Evolutionary conservation across 2,797 vertebrate genomes (phyloP).

Genomic region (Acanthurus lineatus): DNA sequence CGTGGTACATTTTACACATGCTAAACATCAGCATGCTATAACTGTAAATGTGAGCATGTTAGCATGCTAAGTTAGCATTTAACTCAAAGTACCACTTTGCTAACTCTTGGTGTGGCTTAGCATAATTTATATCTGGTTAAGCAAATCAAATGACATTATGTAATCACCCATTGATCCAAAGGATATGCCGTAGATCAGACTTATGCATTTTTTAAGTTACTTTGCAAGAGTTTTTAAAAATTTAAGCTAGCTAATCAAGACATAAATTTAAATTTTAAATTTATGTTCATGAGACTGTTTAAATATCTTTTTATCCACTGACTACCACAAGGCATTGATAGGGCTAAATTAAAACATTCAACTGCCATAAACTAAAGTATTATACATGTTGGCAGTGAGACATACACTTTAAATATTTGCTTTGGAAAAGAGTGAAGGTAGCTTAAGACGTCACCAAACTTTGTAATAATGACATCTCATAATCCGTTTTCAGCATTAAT

Average conservation of each 20-base stretch:
- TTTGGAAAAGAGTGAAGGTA: not conserved
- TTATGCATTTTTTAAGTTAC: too few relatives aligned
- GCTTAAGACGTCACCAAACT: not conserved
- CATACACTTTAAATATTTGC: not conserved
- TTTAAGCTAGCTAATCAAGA: not conserved
- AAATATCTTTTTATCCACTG: not conserved
- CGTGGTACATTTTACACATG: not conserved
- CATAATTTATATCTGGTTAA: not conserved
- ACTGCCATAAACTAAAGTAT: not conserved
- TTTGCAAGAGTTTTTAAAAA: too few relatives aligned
- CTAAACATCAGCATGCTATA: not conserved
- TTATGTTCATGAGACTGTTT: not conserved
- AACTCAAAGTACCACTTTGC: not conserved
- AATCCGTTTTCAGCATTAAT: not conserved
- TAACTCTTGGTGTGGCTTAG: not conserved
- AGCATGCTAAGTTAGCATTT: not conserved
- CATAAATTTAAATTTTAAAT: not conserved
- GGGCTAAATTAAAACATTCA: not conserved
- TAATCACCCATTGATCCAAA: not conserved
- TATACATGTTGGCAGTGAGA: not conserved
- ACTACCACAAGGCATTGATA: not conserved
- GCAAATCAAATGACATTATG: not conserved
- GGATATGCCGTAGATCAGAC: not conserved
- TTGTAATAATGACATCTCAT: not conserved
- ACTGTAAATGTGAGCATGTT: not conserved